Conservation (phyloP, 1,140 invertebrate species). For the Maconellicoccus hirsutus region DNA sequence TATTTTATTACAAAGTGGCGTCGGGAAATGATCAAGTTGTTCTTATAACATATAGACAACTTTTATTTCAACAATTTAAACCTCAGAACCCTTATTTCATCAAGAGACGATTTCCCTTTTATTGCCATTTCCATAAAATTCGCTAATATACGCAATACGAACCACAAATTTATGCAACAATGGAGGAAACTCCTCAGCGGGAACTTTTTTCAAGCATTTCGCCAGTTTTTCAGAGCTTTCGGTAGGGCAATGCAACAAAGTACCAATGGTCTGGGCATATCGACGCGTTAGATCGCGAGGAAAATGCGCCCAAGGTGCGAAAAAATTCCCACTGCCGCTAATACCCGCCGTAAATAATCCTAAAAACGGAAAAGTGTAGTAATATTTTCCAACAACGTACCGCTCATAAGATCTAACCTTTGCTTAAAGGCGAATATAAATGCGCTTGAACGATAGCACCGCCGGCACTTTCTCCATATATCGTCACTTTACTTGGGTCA, state of each 20-base stretch:
- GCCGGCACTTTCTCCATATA: conserved; percentile 28
- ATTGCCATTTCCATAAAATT: too few species aligned
- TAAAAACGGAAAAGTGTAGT: neutral
- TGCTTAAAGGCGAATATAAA: conserved; percentile 27
- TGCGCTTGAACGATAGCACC: conserved; percentile 24
- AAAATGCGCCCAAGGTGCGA: conserved; percentile 29
- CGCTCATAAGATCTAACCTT: conserved; percentile 34
- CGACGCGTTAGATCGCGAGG: neutral
- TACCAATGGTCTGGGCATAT: neutral
- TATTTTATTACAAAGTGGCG: too few species aligned
- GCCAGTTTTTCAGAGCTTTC: neutral
- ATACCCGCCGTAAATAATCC: conserved; percentile 35
- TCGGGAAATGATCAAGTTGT: too few species aligned
- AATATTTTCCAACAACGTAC: too few species aligned
- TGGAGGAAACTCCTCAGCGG: neutral
- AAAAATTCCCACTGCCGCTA: conserved; percentile 39
- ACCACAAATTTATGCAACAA: neutral
- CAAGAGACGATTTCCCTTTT: too few species aligned
- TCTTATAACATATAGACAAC: too few species aligned
- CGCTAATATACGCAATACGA: too few species aligned
- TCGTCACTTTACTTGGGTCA: conserved; percentile 26
- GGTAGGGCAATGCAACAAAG: neutral
- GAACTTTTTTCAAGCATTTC: neutral
- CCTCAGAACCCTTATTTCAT: too few species aligned
- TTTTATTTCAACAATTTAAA: too few species aligned